Conservation (phyloP, 2,888 invertebrate species). For the Rhyacophila evoluta region DNA sequence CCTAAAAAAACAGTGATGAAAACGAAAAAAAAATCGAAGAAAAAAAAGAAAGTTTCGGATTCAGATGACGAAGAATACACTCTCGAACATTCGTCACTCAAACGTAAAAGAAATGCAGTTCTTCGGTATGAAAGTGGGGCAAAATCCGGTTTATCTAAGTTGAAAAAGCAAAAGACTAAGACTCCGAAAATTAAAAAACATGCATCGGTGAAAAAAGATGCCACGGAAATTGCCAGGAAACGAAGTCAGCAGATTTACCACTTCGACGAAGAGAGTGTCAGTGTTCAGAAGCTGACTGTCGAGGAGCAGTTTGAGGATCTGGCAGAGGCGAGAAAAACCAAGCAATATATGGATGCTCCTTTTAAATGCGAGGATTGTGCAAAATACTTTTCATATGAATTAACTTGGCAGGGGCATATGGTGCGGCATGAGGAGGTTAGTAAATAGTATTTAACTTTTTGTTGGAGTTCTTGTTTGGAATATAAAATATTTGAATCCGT, state of each 20-base stretch:
- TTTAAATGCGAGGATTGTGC: slow-evolving; percentile 39
- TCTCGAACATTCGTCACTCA: background rate
- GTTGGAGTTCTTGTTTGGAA: background rate
- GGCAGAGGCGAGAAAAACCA: background rate
- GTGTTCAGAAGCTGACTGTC: slow-evolving; percentile 11
- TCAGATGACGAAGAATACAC: background rate
- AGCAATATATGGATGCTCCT: slow-evolving; percentile 31
- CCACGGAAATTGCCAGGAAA: background rate
- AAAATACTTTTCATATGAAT: slow-evolving; percentile 37
- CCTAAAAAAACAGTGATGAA: background rate
- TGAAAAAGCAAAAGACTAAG: background rate
- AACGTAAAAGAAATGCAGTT: background rate
- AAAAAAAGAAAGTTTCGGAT: background rate
- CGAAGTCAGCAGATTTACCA: slow-evolving; percentile 26
- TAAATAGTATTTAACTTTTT: background rate
- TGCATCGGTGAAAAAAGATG: background rate
- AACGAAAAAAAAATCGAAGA: background rate
- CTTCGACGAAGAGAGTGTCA: slow-evolving; percentile 34
- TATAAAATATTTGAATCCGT: too few relatives aligned
- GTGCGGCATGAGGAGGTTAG: slow-evolving; percentile 37
- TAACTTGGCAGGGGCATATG: slow-evolving; percentile 23
- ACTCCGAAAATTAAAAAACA: background rate
- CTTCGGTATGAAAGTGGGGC: background rate
- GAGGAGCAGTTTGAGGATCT: slow-evolving; percentile 38
- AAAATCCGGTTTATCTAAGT: background rate